Percentiles rank a stretch among this genome's conserved stretches.
Evolutionary conservation across 1,140 invertebrate genomes (phyloP).

Genomic region (Calephelis virginiensis): DNA sequence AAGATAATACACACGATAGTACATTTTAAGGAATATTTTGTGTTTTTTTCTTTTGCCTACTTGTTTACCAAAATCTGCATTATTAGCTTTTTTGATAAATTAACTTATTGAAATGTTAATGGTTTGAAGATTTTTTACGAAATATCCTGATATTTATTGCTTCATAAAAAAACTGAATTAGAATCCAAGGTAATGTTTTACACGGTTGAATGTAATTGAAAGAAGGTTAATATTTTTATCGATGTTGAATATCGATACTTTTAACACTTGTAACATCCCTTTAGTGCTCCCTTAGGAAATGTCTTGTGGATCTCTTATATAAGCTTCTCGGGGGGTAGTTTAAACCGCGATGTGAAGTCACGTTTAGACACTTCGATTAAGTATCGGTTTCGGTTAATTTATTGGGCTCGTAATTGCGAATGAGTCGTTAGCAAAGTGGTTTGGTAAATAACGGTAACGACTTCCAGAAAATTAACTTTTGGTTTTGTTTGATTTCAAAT

Average conservation of each 20-base stretch:
- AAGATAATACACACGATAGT: no score
- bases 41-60: no score
- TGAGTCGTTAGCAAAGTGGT: slow-evolving; percentile 15
- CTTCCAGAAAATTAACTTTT: slow-evolving; percentile 11
- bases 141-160: no score
- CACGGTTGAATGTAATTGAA: no score
- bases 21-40: no score
- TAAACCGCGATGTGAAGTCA: slow-evolving; percentile 19
- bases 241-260: neutral
- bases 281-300: slow-evolving; percentile 19
- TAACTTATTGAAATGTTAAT: no score
- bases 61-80: no score
- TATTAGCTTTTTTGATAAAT: no score
- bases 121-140: no score
- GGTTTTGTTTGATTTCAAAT: slow-evolving; percentile 12
- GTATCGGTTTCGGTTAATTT: slow-evolving; percentile 18
- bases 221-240: no score
- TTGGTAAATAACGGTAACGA: slow-evolving; percentile 16
- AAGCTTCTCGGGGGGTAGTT: slow-evolving; percentile 30
- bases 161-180: no score
- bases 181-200: no score
- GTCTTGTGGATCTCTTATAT: slow-evolving; percentile 24
- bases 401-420: slow-evolving; percentile 14
- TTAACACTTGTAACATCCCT: neutral
- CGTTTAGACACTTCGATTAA: slow-evolving; percentile 26